phyloP scores from a whole-genome alignment of 2,113 vertebrate genomes.

The Macquaria australasica region DNA sequence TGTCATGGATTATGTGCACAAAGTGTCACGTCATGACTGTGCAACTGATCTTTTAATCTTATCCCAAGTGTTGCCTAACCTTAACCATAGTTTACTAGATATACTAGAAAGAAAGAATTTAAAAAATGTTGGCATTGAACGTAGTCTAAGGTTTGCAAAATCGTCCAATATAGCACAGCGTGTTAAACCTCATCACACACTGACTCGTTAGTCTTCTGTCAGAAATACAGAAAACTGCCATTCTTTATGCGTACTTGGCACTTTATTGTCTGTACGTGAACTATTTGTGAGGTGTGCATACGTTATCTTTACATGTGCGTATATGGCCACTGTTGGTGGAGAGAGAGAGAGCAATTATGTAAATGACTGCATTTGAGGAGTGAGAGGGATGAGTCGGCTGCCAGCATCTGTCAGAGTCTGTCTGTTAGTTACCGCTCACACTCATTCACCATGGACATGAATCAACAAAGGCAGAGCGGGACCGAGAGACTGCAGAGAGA shows the following conservation, averaged over 20 bases:
- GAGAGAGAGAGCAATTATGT: conserved; percentile 46
- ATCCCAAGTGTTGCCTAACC: no score
- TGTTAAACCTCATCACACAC: neutral
- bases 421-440: conserved; percentile 49
- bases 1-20: no score
- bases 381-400: conserved; percentile 42
- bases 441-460: conserved; percentile 40
- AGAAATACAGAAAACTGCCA: neutral
- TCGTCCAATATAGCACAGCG: no score
- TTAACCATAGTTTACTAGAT: no score
- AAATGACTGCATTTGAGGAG: conserved; percentile 42
- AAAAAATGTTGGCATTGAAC: no score
- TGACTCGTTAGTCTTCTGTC: neutral
- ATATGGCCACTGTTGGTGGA: neutral
- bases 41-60: no score
- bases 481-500: neutral
- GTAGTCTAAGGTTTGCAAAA: no score
- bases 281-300: neutral
- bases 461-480: conserved; percentile 6
- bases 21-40: no score
- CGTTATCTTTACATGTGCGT: neutral
- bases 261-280: neutral
- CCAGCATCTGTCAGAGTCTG: conserved; percentile 55
- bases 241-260: neutral
- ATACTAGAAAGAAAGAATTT: no score